Base-by-base conservation (phyloP, 2,797 vertebrate species). In the Pseudotriccus pelzelni region DNA sequence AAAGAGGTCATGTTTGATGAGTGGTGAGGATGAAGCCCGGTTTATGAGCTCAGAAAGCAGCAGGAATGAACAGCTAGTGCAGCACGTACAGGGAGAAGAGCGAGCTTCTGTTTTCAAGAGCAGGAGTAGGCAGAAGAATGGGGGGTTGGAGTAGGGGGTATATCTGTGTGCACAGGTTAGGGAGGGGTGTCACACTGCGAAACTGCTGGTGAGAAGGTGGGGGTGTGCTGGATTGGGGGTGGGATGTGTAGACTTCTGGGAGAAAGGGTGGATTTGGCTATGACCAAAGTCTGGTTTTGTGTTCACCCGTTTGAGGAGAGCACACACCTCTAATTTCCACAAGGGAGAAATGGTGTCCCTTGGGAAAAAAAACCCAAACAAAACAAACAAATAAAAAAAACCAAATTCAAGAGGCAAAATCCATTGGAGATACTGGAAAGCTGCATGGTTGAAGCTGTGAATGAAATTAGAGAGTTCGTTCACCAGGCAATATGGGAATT, bases 391-490 rank as follows among this genome's bases (percentile, higher is more conserved):
- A 16, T 2, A 7, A 55, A 25, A 43, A 41, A 83, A 1, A 4
- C 23, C n/a, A 75, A 68, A 32, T 3, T 68, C 34, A 36, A 34
- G 30, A 84, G 24, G 10, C 6, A 90, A 75, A 69, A 73, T 84
- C 21, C n/a, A 23, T 10, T 79, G 44, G 55, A 56, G 59, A 16
- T 32, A 23, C 6, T 69, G 39, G 34, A 78, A 93, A 86, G 52
- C 32, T 73, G 52, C 20, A 21, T 24, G n/a, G 34, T 1, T 67
- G 67, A 86, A 90, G n/a, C 56, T 68, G 66, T 85, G 89, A 79
- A 87, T 59, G 63, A 93, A 93, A 68, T 36, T 55, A 84, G 50
- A 90, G 34, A 30, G 10, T 76, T 34, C 50, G 8, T 62, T 93
- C 80, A 79, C 39, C 0, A 36, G 60, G 49, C 34, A 56, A 49